Conservation (phyloP, 2,797 vertebrate species). For the Vipera latastei region DNA sequence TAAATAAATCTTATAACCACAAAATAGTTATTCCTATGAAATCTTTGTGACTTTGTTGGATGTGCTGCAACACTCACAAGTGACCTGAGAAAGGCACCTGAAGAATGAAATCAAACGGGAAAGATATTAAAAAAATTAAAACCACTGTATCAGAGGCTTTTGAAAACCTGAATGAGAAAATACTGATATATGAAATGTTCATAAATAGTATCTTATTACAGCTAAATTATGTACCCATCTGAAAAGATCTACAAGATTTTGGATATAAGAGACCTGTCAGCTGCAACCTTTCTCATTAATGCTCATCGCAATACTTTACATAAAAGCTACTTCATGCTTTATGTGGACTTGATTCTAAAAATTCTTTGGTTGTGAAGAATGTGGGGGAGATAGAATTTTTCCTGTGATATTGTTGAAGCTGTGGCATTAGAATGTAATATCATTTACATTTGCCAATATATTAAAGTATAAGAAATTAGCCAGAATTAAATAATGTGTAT, state of each 20-base stretch:
- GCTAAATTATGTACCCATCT: not conserved
- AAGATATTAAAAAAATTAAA: not conserved
- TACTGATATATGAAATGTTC: not conserved
- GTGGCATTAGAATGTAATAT: not conserved
- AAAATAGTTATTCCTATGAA: not conserved
- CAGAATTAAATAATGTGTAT: no score
- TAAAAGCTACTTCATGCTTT: not conserved
- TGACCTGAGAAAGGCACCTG: not conserved
- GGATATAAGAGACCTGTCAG: not conserved
- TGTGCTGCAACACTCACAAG: not conserved
- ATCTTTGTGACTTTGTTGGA: not conserved
- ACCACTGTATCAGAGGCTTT: not conserved
- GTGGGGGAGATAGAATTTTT: not conserved
- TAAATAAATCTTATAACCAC: not conserved
- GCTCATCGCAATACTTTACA: not conserved
- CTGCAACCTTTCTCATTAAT: not conserved
- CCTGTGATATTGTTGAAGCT: not conserved
- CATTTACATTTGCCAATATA: no score
- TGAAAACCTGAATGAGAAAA: not conserved
- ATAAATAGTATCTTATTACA: not conserved
- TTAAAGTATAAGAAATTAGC: no score
- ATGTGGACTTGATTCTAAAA: not conserved
- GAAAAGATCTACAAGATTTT: not conserved
- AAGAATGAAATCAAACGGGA: not conserved
- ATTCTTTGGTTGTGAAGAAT: not conserved